A percentile compares a stretch with the other conserved stretches of the same genome.
Evolutionary conservation across 2,113 vertebrate genomes (phyloP).

Genomic region (Atherinomorus stipes): DNA sequence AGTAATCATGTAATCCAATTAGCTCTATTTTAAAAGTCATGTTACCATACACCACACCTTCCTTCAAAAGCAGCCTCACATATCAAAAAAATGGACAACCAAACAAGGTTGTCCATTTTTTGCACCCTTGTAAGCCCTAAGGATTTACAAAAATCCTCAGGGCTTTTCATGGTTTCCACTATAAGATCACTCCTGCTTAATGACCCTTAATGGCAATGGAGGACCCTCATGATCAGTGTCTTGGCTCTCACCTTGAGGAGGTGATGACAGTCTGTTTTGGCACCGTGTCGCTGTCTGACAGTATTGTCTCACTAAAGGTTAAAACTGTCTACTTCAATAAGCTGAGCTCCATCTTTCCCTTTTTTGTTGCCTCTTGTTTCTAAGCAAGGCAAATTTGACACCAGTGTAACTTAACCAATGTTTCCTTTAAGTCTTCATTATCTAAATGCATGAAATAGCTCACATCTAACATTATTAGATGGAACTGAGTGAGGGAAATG

Average conservation of each 20-base stretch:
- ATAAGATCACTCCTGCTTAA: conserved; percentile 27
- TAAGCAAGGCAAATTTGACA: not conserved
- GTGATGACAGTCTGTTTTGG: conserved; percentile 51
- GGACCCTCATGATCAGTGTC: conserved; percentile 27
- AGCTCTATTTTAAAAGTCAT: no score
- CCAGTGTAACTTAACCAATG: conserved; percentile 8
- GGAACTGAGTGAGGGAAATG: not conserved
- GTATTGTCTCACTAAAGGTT: conserved; percentile 20
- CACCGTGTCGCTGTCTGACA: conserved; percentile 26
- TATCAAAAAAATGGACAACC: not conserved
- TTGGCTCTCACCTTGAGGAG: conserved; percentile 48
- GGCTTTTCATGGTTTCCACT: conserved; percentile 13
- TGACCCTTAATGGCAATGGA: conserved; percentile 49
- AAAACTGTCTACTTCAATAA: conserved; percentile 6
- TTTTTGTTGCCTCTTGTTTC: not conserved
- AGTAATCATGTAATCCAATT: no score
- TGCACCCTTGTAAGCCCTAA: no score
- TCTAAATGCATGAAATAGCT: not conserved
- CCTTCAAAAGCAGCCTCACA: no score
- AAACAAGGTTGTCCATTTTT: not conserved
- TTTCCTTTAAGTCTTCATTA: not conserved
- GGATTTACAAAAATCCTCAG: conserved; percentile 12
- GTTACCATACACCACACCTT: no score
- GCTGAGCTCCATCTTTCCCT: not conserved
- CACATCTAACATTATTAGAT: conserved; percentile 10